Percentiles rank a stretch among this genome's conserved stretches.
These are phyloP conservation scores for Mimumesa dahlbomi DNA, from an alignment of 2,888 invertebrate species.

Conservation along the genomic window DNA sequence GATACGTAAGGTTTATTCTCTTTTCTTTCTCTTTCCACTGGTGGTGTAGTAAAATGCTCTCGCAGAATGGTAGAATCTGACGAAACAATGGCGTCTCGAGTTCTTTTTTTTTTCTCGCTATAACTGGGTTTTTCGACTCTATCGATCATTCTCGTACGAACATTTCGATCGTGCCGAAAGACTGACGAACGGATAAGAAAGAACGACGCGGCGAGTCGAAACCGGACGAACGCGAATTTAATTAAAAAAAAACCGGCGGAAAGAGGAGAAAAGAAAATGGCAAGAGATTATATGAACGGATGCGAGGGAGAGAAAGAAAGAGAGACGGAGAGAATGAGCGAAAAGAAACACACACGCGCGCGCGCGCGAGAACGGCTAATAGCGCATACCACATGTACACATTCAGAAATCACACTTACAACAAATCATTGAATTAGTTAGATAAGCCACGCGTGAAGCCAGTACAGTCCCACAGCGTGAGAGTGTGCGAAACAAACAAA, in stretches of 20 bases:
- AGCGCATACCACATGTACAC: slow-evolving; percentile 20
- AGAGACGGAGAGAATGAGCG: not conserved
- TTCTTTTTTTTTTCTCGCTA: not conserved
- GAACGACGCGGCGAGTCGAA: no score
- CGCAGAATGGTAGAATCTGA: not conserved
- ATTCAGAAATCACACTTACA: slow-evolving; percentile 26
- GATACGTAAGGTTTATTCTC: not conserved
- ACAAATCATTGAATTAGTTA: slow-evolving; percentile 72
- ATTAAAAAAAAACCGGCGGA: no score
- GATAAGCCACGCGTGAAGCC: slow-evolving; percentile 73
- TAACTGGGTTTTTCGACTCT: no score
- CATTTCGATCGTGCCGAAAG: no score
- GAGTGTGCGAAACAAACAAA: slow-evolving; percentile 49
- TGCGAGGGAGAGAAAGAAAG: not conserved
- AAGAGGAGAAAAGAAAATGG: no score
- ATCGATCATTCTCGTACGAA: no score
- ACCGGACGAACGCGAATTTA: no score
- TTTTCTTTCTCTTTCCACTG: not conserved
- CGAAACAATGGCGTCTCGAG: not conserved
- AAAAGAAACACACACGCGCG: slow-evolving; percentile 18
- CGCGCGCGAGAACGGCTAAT: slow-evolving; percentile 26
- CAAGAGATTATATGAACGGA: no score
- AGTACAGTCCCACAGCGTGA: slow-evolving; percentile 74
- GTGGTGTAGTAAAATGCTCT: not conserved
- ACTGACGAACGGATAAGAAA: no score